Percentiles rank a stretch among this genome's conserved stretches.
Conservation (phyloP, 2,113 vertebrate genomes). For the Sinocyclocheilus rhinocerous region DNA sequence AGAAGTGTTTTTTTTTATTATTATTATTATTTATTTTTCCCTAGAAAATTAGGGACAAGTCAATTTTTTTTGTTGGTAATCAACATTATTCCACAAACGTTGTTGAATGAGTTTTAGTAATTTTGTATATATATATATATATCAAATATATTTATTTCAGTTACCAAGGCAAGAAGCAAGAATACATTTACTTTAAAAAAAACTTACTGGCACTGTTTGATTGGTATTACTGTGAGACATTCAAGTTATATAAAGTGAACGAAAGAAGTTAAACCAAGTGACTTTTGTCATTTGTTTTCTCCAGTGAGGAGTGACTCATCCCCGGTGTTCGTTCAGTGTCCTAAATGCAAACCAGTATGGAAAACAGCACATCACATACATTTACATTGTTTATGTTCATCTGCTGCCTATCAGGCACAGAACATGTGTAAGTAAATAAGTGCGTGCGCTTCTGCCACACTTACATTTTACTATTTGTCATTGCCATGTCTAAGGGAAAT, state of each 20-base stretch:
- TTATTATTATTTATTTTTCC: too few relatives aligned
- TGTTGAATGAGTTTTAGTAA: too few relatives aligned
- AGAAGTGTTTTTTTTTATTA: background rate
- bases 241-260: background rate
- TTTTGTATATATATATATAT: too few relatives aligned
- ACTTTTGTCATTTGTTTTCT: constrained; percentile 20
- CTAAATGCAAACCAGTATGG: constrained; percentile 44
- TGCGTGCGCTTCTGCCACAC: background rate
- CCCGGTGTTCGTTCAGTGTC: background rate
- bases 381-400: constrained; percentile 45
- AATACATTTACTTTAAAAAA: too few relatives aligned
- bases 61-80: too few relatives aligned
- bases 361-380: constrained; percentile 34
- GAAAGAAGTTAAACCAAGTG: background rate
- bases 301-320: background rate
- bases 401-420: constrained; percentile 41
- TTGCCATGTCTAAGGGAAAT: background rate
- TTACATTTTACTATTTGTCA: background rate
- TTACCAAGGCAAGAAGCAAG: too few relatives aligned
- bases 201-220: background rate
- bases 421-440: background rate
- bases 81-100: too few relatives aligned
- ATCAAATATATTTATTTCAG: too few relatives aligned
- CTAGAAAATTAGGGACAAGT: too few relatives aligned
- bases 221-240: background rate